Conservation (phyloP, 1,140 invertebrate genomes). For the Drosophila biarmipes region DNA sequence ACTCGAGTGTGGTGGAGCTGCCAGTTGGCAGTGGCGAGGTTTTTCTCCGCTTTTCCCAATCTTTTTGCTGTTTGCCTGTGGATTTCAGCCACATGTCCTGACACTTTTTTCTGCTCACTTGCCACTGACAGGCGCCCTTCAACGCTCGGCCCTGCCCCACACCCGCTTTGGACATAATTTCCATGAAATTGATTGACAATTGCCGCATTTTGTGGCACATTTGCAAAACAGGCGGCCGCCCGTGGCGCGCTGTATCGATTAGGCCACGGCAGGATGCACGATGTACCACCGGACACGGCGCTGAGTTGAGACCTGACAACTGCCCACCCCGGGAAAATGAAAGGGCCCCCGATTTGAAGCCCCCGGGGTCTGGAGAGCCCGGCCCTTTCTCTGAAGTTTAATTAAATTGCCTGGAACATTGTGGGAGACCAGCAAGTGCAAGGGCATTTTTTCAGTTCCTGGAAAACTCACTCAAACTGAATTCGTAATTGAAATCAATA, state of each 20-base stretch:
- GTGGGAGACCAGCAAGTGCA: neutral
- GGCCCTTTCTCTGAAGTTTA: constrained; percentile 33
- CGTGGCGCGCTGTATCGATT: constrained; percentile 70
- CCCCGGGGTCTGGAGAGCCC: constrained; percentile 3
- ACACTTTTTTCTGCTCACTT: constrained; percentile 57
- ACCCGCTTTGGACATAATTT: constrained; percentile 68
- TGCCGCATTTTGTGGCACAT: constrained; percentile 79
- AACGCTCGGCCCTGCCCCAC: constrained; percentile 3
- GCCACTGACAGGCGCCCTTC: constrained; percentile 66
- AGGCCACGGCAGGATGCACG: constrained; percentile 58
- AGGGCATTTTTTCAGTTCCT: neutral
- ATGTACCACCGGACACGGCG: constrained; percentile 31
- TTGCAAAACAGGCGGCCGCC: constrained; percentile 66
- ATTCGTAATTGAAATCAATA: neutral
- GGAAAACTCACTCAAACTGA: neutral
- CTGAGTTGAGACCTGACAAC: constrained; percentile 38
- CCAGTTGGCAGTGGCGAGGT: constrained; percentile 31
- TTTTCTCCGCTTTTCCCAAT: constrained; percentile 5
- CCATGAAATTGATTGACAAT: constrained; percentile 81
- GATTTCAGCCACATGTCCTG: constrained; percentile 47
- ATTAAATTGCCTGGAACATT: constrained; percentile 47
- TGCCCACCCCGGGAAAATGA: constrained; percentile 1
- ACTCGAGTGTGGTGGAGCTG: constrained; percentile 15
- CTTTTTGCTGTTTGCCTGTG: constrained; percentile 9
- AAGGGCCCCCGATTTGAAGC: neutral